Evolutionary conservation across 2,888 invertebrate species (phyloP), one percentile per base, ranked within the genome.

Genomic region (Stramonita haemastoma): DNA sequence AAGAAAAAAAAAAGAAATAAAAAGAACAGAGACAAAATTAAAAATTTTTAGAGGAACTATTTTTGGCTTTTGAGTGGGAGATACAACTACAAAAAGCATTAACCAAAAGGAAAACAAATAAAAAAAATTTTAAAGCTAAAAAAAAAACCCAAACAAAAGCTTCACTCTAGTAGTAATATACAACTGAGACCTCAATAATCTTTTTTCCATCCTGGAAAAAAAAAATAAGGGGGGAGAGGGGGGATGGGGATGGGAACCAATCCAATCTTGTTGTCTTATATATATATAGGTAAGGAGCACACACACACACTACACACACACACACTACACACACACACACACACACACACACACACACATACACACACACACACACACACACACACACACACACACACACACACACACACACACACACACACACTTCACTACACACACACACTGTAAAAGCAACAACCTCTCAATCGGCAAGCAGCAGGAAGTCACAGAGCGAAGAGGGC

Each of bases 401-500:
- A 6, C 79, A 34, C 79, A 79, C 70, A 73, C 73, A 73, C 73
- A 73, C 73, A 73, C 73, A 79, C 79, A 79, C 79, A 79, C 79
- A 79, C 34, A 26, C 73, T 26, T 13, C 11, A 70, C 70, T 5
- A 70, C 29, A 26, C 26, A 73, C 73, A 15, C 26, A 17, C 36
- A 83, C 36, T 83, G 81, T 36, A 83, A 36, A 46, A n/a, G 73
- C 46, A 46, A 83, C 81, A 36, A 19, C 4, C 4, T 0, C 26
- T 83, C 81, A 83, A 36, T 8, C 1, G 6, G 26, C 8, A 22
- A 91, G 83, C 34, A 90, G 66, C 22, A 91, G 79, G 88, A 89
- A 91, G 29, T 84, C 26, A 32, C 87, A 86, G 13, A 91, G 56
- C 22, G 77, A 29, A 11, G 81, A 32, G 29, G 92, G 92, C 46